Base-by-base conservation (phyloP, 2,888 invertebrate genomes). In the Dexiosoma caninum region DNA sequence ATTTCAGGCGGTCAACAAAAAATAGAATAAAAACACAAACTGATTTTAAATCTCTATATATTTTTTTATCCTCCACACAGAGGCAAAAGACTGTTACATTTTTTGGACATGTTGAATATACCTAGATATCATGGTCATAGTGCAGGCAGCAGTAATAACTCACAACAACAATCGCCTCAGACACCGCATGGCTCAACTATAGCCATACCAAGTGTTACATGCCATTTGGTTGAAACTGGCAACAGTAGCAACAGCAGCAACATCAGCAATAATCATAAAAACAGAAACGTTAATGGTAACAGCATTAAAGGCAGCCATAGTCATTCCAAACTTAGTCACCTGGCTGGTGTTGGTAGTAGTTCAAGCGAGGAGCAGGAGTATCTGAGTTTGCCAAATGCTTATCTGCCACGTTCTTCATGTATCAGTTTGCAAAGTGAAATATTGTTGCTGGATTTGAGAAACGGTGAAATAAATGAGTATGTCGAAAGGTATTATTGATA, bases 381-480 rank as follows among this genome's bases (percentile, higher is more conserved):
- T 35, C 37, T 55, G 32, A 71, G 75, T 44, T 40, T 60, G 21
- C 32, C 66, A 57, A 78, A 9, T 75, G 76, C 40, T 46, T 64
- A 19, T 62, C 84, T 85, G 14, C 80, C 83, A 67, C 84, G 84
- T 30, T 85, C 85, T 19, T 77, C 81, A 14, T 81, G 83, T 66
- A 78, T 53, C 19, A 88, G 87, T 71, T 87, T 85, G 57, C 85
- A 86, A 14, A 87, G 87, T 81, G 87, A 87, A 84, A 86, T 87
- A 82, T 53, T 87, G 60, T 66, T 87, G 53, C 60, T 87, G 82
- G 82, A 88, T 60, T 64, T 81, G 71, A 72, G 75, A 49, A 83
- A 78, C 14, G 81, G 83, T 51, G 80, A 83, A 67, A 66, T 83
- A 21, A 78, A 77, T 60, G 82, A 83, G 23, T 55, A 72, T 64